phyloP scores from a whole-genome alignment of 2,888 invertebrate species.

The Euproctis similis region DNA sequence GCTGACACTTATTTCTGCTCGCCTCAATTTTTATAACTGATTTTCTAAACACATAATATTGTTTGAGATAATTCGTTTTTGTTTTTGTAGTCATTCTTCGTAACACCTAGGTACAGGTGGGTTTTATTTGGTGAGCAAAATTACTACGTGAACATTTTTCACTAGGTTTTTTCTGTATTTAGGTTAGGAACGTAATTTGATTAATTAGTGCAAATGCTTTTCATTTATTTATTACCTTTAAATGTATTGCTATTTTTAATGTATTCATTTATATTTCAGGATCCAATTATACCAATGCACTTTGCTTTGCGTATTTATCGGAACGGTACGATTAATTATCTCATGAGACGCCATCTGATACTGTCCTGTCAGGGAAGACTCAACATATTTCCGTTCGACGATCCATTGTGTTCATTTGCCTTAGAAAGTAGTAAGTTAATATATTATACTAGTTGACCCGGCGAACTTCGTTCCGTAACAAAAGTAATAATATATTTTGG shows the following conservation, averaged over 20 bases:
- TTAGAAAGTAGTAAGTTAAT: conserved; percentile 98
- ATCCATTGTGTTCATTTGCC: conserved; percentile 95
- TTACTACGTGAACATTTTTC: conserved; percentile 27
- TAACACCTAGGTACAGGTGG: conserved; percentile 34
- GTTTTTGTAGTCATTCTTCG: conserved; percentile 29
- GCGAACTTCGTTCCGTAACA: too few relatives aligned
- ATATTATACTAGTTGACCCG: too few relatives aligned
- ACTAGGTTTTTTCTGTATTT: conserved; percentile 31
- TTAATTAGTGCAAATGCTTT: conserved; percentile 27
- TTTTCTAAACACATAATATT: conserved; percentile 25
- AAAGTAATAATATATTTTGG: too few relatives aligned
- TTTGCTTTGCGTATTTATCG: conserved; percentile 93
- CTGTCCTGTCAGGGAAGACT: conserved; percentile 94
- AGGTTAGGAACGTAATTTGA: conserved; percentile 21
- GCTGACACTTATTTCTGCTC: conserved; percentile 37
- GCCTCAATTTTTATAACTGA: conserved; percentile 37
- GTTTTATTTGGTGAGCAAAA: conserved; percentile 28
- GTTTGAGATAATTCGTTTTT: conserved; percentile 25
- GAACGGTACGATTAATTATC: conserved; percentile 95
- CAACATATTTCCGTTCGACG: conserved; percentile 96
- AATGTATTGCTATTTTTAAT: conserved; percentile 17
- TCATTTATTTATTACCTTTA: conserved; percentile 13
- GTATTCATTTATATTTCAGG: too few relatives aligned
- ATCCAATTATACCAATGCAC: conserved; percentile 94
- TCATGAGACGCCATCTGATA: conserved; percentile 94